Percentiles rank a stretch among this genome's conserved stretches.
phyloP scores from a whole-genome alignment of 2,888 invertebrate genomes.

The Ecdyonurus torrentis region DNA sequence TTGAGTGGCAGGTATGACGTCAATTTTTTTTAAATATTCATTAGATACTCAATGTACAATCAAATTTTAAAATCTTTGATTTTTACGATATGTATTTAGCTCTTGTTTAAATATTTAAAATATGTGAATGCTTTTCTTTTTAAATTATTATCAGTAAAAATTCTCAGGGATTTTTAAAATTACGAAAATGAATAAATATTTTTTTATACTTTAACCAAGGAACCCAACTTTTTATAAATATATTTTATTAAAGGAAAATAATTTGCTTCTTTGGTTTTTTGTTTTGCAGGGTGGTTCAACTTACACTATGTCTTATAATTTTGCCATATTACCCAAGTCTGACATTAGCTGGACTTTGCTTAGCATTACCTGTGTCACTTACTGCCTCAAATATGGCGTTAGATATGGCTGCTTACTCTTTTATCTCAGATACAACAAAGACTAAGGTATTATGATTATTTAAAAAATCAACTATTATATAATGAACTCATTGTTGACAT shows the following conservation, averaged over 20 bases:
- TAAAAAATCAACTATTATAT: background rate
- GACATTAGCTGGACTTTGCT: conserved; percentile 3
- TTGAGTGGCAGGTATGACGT: conserved; percentile 17
- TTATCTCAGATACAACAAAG: conserved; percentile 1
- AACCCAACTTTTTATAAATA: background rate
- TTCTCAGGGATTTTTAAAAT: too few relatives aligned
- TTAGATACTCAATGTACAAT: background rate
- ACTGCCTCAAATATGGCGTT: conserved; percentile 9
- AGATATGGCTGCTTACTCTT: conserved; percentile 8
- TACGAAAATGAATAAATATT: too few relatives aligned
- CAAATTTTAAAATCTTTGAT: background rate
- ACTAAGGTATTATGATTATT: background rate
- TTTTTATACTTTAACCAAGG: too few relatives aligned
- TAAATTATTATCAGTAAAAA: too few relatives aligned
- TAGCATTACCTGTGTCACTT: conserved; percentile 8
- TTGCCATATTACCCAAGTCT: background rate
- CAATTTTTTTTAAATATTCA: too few relatives aligned
- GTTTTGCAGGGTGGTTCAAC: background rate
- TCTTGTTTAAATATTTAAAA: too few relatives aligned
- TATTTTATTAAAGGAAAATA: background rate
- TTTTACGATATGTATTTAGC: background rate
- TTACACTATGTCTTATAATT: background rate
- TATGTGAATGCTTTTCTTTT: too few relatives aligned
- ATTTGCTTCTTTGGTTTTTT: too few relatives aligned
- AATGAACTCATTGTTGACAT: too few relatives aligned